Evolutionary conservation across 2,888 invertebrate species (phyloP), one percentile per base, ranked within the genome.

Genomic region (Lasioglossum calceatum): DNA sequence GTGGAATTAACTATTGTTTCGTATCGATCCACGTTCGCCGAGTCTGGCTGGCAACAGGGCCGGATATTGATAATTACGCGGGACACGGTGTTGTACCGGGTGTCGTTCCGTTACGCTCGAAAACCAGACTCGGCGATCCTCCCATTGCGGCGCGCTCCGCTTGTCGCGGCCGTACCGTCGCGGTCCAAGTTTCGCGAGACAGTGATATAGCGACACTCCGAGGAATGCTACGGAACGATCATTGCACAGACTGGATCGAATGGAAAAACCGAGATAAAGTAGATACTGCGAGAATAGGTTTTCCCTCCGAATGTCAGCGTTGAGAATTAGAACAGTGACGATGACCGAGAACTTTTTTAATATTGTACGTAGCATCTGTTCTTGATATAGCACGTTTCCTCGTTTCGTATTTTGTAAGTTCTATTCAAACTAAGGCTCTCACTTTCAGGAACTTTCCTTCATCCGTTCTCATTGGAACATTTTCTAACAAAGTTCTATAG

Each of bases 61-160:
- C 39, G 79, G 74, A 85, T 77, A 82, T 82, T 74, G 74, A 85
- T 85, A 87, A 85, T 80, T 82, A 77, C 75, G 73, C 70, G 70
- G 73, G 14, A 71, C 27, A 44, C 0, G 47, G 58, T 19, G 50
- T 76, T 76, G 12, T 42, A n/a, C 72, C 16, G n/a, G 71, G 72
- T 64, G 54, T 58, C 78, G 75, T 70, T 77, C 54, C 14, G 39
- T 54, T 10, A 67, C 36, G 36, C 32, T 23, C 67, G 67, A 7
- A 67, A 23, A 19, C 36, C 19, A 19, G 32, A 19, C 32, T 3
- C 23, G 64, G 1, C 16, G n/a, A 54, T 10, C n/a, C 32, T 7
- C 64, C 64, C 64, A 16, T 64, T 64, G 27, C 61, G 61, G 16
- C 61, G 27, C 14, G 27, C 1, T 16, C 7, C 32, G 61, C 27